These are phyloP conservation scores for Pandemis corylana DNA, from an alignment of 2,888 invertebrate species.

Conservation along the genomic window DNA sequence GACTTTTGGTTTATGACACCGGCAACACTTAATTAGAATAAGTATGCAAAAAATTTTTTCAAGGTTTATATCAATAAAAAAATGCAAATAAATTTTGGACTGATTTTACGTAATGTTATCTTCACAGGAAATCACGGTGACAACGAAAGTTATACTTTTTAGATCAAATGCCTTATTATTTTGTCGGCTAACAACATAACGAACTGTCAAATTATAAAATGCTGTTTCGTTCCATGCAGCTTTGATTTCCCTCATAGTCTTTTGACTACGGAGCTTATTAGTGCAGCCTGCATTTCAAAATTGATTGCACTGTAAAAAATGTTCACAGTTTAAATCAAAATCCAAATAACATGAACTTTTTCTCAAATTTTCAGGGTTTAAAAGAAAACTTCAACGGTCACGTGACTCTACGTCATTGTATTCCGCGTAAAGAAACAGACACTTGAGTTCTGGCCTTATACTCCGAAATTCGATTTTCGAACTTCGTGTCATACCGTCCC, in stretches of 20 bases:
- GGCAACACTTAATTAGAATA: conserved; percentile 49
- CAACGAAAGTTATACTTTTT: no score
- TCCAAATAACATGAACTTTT: not conserved
- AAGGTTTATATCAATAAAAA: not conserved
- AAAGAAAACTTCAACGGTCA: conserved; percentile 1
- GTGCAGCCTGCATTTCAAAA: not conserved
- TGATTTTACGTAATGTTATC: not conserved
- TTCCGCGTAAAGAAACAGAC: conserved; percentile 27
- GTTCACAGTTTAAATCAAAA: not conserved
- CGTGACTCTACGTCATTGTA: conserved; percentile 16
- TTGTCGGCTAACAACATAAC: conserved; percentile 12
- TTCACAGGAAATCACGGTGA: no score
- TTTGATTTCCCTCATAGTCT: not conserved
- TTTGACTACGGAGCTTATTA: not conserved
- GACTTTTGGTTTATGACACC: conserved; percentile 46
- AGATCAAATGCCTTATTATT: not conserved
- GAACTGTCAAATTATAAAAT: conserved; percentile 21
- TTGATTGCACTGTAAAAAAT: not conserved
- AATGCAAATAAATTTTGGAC: not conserved
- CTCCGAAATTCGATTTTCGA: no score
- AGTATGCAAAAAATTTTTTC: no score
- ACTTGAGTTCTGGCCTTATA: no score
- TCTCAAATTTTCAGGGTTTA: not conserved
- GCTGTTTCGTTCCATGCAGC: conserved; percentile 1
- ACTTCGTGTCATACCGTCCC: no score